Percentiles rank a stretch among this genome's conserved stretches.
phyloP scores from a whole-genome alignment of 1,140 invertebrate species.

The Drosophila punjabiensis region DNA sequence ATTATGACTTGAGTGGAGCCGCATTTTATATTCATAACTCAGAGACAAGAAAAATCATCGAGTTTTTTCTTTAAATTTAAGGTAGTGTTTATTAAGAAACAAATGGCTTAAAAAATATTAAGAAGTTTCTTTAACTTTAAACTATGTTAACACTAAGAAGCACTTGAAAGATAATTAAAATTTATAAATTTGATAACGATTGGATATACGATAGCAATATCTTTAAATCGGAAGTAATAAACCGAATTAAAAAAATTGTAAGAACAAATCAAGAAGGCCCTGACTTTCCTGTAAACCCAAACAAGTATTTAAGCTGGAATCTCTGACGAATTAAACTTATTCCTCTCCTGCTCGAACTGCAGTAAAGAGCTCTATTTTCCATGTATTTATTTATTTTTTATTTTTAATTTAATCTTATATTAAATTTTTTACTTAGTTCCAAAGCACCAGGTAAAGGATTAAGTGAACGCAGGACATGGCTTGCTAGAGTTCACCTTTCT shows the following conservation, averaged over 20 bases:
- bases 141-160: not conserved
- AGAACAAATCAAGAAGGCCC: not conserved
- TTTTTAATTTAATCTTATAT: not conserved
- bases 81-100: not conserved
- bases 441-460: no score
- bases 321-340: not conserved
- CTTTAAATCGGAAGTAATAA: not conserved
- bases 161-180: no score
- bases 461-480: no score
- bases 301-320: not conserved
- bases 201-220: not conserved
- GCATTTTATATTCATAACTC: not conserved
- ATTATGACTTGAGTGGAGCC: slow-evolving; percentile 4
- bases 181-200: not conserved
- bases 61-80: not conserved
- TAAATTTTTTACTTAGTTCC: no score
- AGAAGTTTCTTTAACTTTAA: not conserved
- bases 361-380: not conserved
- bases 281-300: no score
- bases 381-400: not conserved
- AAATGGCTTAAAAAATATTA: no score
- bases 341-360: not conserved
- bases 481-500: no score
- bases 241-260: not conserved
- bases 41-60: not conserved